These are phyloP conservation scores for Nautilus pompilius DNA, from an alignment of 1,140 invertebrate species.

Conservation along the genomic window DNA sequence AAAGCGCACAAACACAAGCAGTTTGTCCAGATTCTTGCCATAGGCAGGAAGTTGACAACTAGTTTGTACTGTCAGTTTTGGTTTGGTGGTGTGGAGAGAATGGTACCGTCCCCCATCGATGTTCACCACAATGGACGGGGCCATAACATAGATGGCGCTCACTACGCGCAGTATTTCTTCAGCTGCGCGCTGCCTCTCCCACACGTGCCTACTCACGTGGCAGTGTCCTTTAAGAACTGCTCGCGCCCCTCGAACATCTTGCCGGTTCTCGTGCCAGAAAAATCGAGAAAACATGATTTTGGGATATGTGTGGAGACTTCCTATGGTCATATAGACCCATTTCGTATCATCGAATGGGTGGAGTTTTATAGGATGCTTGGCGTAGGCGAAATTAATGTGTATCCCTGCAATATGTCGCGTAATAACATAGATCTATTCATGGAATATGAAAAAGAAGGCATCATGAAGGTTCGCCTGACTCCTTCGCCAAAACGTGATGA, in stretches of 20 bases:
- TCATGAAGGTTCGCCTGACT: neutral
- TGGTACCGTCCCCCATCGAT: neutral
- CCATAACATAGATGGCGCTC: neutral
- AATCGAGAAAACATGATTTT: neutral
- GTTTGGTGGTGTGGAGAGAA: neutral
- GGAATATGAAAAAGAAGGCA: neutral
- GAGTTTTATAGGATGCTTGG: neutral
- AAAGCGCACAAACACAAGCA: neutral
- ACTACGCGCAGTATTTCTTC: neutral
- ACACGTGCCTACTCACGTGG: neutral
- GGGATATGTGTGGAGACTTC: neutral
- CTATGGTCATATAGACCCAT: neutral
- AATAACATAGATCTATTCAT: neutral
- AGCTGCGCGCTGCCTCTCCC: neutral
- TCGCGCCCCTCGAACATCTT: neutral
- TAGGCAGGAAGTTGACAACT: neutral
- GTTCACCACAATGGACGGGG: neutral
- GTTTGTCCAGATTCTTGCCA: neutral
- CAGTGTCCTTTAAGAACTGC: neutral
- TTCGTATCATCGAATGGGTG: neutral
- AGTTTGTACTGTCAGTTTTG: neutral
- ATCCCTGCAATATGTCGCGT: neutral
- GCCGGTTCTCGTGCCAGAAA: neutral
- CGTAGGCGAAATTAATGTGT: neutral
- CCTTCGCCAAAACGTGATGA: neutral